These are phyloP conservation scores for Galeopterus variegatus DNA, from an alignment of 2,113 vertebrate genomes.

Conservation along the genomic window DNA sequence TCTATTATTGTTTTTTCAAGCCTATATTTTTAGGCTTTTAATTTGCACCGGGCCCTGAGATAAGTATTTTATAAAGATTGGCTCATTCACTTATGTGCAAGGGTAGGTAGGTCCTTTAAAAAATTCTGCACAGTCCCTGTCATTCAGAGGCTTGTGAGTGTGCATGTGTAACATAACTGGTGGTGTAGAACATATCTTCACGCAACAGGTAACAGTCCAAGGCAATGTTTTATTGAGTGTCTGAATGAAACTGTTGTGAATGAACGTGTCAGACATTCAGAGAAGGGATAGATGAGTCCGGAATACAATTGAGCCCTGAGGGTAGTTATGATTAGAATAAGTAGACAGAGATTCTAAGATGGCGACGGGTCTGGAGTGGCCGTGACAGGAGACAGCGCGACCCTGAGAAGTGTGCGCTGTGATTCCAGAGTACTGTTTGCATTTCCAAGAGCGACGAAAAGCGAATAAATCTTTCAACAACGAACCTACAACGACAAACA, in stretches of 20 bases:
- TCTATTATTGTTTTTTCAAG: slow-evolving; percentile 17
- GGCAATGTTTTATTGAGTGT: background rate
- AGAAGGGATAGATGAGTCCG: background rate
- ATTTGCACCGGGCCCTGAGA: background rate
- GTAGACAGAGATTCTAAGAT: background rate
- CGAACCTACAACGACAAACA: too few relatives aligned
- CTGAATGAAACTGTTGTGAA: background rate
- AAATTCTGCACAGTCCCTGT: background rate
- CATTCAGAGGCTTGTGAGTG: background rate
- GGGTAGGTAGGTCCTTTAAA: background rate
- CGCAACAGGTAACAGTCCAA: background rate
- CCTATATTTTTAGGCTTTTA: background rate
- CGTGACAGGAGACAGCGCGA: too few relatives aligned
- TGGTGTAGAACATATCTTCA: background rate
- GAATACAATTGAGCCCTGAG: background rate
- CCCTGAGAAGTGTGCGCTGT: too few relatives aligned
- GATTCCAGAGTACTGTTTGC: too few relatives aligned
- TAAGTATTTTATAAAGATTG: slow-evolving; percentile 46
- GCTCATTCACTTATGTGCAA: slow-evolving; percentile 8
- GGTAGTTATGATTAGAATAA: background rate
- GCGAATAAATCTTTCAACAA: too few relatives aligned
- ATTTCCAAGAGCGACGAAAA: too few relatives aligned
- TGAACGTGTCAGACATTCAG: background rate
- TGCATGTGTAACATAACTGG: background rate
- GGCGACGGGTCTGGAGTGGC: too few relatives aligned